phyloP scores from a whole-genome alignment of 1,140 invertebrate species.

The Callitettix versicolor region DNA sequence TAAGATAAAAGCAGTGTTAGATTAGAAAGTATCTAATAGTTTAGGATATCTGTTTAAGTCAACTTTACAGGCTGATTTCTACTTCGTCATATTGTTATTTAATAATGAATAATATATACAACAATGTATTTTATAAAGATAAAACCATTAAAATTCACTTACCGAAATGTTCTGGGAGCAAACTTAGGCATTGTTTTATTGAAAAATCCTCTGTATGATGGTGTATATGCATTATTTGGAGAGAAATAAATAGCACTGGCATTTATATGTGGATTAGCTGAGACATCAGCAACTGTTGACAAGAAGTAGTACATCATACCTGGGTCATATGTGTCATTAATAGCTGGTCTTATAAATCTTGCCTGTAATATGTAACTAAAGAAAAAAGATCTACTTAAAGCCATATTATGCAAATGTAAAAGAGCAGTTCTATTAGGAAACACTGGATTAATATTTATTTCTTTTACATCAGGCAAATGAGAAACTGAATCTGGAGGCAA shows the following conservation, averaged over 20 bases:
- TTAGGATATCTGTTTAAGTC: no score
- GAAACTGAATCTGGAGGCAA: constrained; percentile 74
- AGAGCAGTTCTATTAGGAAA: constrained; percentile 90
- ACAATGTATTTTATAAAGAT: no score
- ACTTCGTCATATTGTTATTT: no score
- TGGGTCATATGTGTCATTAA: constrained; percentile 87
- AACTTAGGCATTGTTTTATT: constrained; percentile 94
- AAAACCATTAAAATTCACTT: constrained; percentile 12
- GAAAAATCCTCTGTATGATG: constrained; percentile 90
- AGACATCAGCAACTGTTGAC: constrained; percentile 88
- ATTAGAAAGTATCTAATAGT: no score
- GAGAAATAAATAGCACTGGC: constrained; percentile 90
- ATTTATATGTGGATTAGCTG: constrained; percentile 85
- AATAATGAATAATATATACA: no score
- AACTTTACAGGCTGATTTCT: no score
- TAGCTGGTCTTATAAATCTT: constrained; percentile 75
- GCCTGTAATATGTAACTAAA: constrained; percentile 93
- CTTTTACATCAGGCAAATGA: constrained; percentile 88
- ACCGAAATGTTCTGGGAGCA: constrained; percentile 79
- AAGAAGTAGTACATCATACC: constrained; percentile 98
- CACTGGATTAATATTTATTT: constrained; percentile 88
- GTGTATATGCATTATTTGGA: constrained; percentile 87
- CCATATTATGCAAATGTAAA: constrained; percentile 91
- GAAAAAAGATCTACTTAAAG: constrained; percentile 85
- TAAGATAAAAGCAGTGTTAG: no score